Conservation (phyloP, 1,140 invertebrate species). For the Meloidogyne chitwoodi region DNA sequence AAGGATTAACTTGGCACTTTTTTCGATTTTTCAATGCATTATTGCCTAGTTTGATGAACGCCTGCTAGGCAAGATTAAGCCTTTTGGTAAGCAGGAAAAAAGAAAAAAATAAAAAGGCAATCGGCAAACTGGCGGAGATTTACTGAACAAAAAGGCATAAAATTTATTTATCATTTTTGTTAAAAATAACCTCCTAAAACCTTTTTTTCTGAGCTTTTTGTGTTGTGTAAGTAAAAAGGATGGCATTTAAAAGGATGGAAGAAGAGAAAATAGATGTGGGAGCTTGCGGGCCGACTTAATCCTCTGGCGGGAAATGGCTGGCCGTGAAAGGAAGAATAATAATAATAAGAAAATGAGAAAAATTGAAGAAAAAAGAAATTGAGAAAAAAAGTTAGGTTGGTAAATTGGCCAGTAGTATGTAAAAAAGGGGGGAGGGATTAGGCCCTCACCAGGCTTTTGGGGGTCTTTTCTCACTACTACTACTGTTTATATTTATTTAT, state of each 20-base stretch:
- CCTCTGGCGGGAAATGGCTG: conserved; percentile 3
- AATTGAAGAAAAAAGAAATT: neutral
- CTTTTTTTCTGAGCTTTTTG: neutral
- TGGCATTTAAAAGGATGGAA: neutral
- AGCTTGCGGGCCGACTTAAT: conserved; percentile 19
- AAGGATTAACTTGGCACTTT: neutral
- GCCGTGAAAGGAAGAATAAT: neutral
- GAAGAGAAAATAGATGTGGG: neutral
- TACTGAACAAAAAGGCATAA: neutral
- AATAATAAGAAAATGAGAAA: neutral
- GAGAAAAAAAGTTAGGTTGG: neutral
- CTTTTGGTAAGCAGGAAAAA: neutral
- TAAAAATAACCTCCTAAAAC: neutral
- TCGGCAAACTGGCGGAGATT: neutral
- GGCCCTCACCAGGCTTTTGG: neutral
- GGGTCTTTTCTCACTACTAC: neutral
- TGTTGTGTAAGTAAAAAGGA: neutral
- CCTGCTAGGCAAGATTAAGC: neutral
- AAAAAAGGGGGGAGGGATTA: neutral
- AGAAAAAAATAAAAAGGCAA: neutral
- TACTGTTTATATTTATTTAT: neutral
- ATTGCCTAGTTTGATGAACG: neutral
- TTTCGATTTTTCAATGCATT: neutral
- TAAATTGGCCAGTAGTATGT: neutral
- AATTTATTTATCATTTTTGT: neutral